These are phyloP conservation scores for Mixornis gularis DNA, from an alignment of 2,113 vertebrate genomes.

Conservation along the genomic window DNA sequence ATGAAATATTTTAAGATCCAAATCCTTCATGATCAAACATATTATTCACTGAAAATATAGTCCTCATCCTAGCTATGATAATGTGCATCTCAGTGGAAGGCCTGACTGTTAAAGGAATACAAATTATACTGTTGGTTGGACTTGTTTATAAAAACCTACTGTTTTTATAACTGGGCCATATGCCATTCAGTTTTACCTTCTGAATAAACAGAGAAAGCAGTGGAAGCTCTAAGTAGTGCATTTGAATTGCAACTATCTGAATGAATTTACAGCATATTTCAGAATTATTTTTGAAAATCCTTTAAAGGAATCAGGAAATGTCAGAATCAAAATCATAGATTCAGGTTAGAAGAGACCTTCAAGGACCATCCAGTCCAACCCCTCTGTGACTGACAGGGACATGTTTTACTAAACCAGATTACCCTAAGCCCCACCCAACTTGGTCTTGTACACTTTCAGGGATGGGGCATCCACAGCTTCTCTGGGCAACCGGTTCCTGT, in stretches of 20 bases:
- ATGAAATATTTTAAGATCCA: background rate
- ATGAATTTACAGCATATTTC: background rate
- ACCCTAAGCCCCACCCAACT: background rate
- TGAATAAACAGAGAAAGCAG: background rate
- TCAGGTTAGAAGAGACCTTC: background rate
- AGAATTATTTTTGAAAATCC: background rate
- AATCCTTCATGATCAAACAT: background rate
- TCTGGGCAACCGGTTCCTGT: background rate
- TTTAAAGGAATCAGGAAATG: background rate
- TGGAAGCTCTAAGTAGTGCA: background rate
- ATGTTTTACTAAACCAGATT: background rate
- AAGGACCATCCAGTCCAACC: background rate
- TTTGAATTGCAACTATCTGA: background rate
- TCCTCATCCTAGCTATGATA: background rate
- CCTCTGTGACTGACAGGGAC: accelerated
- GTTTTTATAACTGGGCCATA: background rate
- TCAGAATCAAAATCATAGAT: background rate
- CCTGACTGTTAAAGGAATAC: background rate
- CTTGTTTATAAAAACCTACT: background rate
- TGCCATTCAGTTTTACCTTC: background rate
- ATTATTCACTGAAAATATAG: background rate
- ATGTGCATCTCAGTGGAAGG: background rate
- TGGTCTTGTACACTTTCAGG: background rate
- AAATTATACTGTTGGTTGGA: background rate
- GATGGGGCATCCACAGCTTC: background rate